These are phyloP conservation scores for Telmatochromis brachygnathus DNA, from an alignment of 2,113 vertebrate species.

Conservation along the genomic window DNA sequence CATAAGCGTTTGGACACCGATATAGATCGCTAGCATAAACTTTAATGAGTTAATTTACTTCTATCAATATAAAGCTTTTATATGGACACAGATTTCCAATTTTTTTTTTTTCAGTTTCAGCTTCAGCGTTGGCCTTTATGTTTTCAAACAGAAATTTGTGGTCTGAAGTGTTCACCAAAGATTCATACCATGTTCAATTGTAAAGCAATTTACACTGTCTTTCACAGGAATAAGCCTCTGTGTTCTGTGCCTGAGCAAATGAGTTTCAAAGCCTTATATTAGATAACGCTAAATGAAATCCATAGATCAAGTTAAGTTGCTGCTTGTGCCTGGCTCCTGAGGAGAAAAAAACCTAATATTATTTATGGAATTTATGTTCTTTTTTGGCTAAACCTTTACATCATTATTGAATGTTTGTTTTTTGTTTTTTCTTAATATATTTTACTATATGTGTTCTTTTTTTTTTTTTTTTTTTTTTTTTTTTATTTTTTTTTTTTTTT, in stretches of 20 bases:
- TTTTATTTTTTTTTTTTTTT: background rate
- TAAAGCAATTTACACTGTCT: constrained; percentile 24
- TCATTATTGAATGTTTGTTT: constrained; percentile 31
- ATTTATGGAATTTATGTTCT: constrained; percentile 25
- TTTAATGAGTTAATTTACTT: background rate
- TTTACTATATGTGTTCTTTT: background rate
- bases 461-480: background rate
- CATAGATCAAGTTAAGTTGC: constrained; percentile 48
- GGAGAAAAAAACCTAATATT: constrained; percentile 14
- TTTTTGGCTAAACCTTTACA: constrained; percentile 18
- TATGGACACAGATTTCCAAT: background rate
- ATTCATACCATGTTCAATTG: background rate
- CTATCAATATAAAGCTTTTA: background rate
- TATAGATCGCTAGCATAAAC: background rate
- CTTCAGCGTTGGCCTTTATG: background rate
- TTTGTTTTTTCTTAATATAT: background rate
- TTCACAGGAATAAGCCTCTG: constrained; percentile 33
- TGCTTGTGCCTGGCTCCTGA: background rate
- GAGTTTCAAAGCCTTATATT: constrained; percentile 31
- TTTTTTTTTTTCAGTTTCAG: background rate
- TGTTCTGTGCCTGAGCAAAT: constrained; percentile 29
- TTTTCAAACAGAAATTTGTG: background rate
- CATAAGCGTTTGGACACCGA: background rate
- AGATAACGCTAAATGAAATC: constrained; percentile 55
- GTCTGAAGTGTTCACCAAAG: background rate